Conservation (phyloP, 2,797 vertebrate genomes). For the Onychomys torridus region DNA sequence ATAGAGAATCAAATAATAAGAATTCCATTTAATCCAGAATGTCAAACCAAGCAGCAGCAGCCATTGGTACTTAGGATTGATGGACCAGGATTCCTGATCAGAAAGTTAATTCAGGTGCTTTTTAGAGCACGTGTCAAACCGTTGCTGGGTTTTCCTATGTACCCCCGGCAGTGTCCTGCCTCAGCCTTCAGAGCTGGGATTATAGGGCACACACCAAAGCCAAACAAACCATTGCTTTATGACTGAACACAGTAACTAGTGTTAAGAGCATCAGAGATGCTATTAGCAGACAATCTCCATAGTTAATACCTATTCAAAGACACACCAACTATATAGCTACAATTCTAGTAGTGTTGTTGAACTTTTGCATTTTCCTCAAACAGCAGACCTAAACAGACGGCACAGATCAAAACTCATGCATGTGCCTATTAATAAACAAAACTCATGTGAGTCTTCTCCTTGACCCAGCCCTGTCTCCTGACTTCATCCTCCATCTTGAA, state of each 20-base stretch:
- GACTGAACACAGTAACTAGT: neutral
- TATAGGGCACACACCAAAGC: neutral
- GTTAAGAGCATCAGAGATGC: neutral
- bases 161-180: neutral
- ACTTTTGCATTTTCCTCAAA: neutral
- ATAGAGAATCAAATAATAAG: conserved; percentile 8
- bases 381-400: neutral
- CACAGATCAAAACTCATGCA: neutral
- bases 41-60: neutral
- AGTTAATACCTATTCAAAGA: conserved; percentile 18
- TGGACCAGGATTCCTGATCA: neutral
- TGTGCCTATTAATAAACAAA: neutral
- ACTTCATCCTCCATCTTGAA: neutral
- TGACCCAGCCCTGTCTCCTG: neutral
- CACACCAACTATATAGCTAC: neutral
- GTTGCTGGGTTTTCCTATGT: neutral
- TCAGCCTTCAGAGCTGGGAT: neutral
- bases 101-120: conserved; percentile 1
- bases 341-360: conserved; percentile 70
- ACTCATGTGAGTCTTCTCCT: neutral
- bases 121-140: conserved; percentile 11
- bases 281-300: neutral
- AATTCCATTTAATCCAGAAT: conserved; percentile 2
- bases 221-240: conserved; percentile 8
- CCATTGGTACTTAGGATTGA: neutral